Evolutionary conservation across 2,113 vertebrate species (phyloP), one percentile per base, ranked within the genome.

Genomic region (Rhagologus leucostigma): DNA sequence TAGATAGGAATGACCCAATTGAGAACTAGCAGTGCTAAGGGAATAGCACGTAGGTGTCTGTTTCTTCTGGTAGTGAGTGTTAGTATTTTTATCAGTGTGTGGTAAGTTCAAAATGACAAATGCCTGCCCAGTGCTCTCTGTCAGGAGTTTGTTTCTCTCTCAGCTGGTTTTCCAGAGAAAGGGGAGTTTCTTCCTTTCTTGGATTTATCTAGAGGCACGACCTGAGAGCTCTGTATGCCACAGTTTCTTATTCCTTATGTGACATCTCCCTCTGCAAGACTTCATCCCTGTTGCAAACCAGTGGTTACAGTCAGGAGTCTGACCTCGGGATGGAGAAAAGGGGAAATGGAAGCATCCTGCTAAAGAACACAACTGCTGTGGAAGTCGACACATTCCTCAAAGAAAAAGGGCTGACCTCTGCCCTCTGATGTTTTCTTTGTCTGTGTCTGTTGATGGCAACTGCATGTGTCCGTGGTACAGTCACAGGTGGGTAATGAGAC

Each of bases 31-130:
- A 80, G 75, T 55, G 55, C 79, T 53, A 1, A n/a, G 80, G 71
- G 83, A 96, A 63, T 59, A 73, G 74, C 64, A 32, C 0, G 7
- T 74, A 55, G 83, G 76, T 6, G 2, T 91, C 70, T 95, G 70
- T 94, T 93, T 94, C 71, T 96, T 95, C 94, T 97, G 52, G 52
- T 89, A 75, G 60, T 14, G 63, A 86, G 59, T 32, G 19, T 89
- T 70, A 81, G 76, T 63, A 56, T 89, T 97, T 94, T 84, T 82
- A 75, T 81, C 76, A 70, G 63, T 55, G 17, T 92, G 71, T 86
- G 60, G 29, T 86, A 70, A 59, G 27, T 39, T 95, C 56, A 81
- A 73, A 88, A 90, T 84, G 63, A 87, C 52, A 77, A 84, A 77
- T 55, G 37, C n/a, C 67, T 93, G 52, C 44, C 50, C 39, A n/a